A percentile compares a stretch with the other conserved stretches of the same genome.
These are phyloP conservation scores for Thunnus maccoyii DNA, from an alignment of 2,113 vertebrate species.

Conservation along the genomic window DNA sequence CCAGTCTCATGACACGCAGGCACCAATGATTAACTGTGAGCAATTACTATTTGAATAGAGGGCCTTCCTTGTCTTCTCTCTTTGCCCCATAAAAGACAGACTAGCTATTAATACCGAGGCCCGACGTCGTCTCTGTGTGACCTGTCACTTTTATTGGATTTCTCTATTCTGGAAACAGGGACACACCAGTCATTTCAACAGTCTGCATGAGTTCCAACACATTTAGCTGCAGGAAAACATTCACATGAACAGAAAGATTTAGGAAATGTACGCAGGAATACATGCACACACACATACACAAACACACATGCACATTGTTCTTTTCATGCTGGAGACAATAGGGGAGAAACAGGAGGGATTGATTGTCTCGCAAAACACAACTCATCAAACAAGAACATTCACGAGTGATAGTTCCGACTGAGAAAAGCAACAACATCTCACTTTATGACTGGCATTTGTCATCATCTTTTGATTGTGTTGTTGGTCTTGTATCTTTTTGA, in stretches of 20 bases:
- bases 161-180: constrained; percentile 43
- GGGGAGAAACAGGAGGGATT: constrained; percentile 1
- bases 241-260: not conserved
- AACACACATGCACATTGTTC: not conserved
- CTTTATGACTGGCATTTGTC: constrained; percentile 20
- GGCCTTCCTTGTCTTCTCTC: constrained; percentile 53
- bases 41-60: constrained; percentile 75
- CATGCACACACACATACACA: not conserved
- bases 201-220: not conserved
- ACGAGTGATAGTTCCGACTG: constrained; percentile 45
- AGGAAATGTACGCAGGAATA: not conserved
- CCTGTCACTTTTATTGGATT: constrained; percentile 57
- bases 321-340: constrained; percentile 25
- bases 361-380: constrained; percentile 32
- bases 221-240: not conserved
- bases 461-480: not conserved
- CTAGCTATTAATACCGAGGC: constrained; percentile 50
- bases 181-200: constrained; percentile 10
- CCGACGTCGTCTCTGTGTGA: constrained; percentile 48
- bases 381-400: constrained; percentile 50
- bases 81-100: constrained; percentile 50
- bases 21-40: constrained; percentile 81
- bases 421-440: constrained; percentile 28
- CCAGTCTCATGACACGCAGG: constrained; percentile 73
- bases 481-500: constrained; percentile 19